Conservation (phyloP, 2,113 vertebrate genomes). For the Spilogale gracilis region DNA sequence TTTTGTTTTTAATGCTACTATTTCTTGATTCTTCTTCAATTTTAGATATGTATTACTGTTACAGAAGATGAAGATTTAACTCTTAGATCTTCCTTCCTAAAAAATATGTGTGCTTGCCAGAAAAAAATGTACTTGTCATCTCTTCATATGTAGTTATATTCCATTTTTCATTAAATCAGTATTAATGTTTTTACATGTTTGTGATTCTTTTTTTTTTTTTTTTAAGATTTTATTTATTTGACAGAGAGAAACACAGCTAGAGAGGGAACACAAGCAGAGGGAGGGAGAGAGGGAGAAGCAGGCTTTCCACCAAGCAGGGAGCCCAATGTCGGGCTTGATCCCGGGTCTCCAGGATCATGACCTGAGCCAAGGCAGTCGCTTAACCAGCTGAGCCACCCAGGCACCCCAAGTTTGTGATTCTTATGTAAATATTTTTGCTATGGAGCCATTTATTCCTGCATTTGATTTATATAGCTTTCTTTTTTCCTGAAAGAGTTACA, state of each 20-base stretch:
- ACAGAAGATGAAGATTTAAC: background rate
- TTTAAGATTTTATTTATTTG: too few relatives aligned
- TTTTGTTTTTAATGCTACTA: background rate
- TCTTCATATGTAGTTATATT: background rate
- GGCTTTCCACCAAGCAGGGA: too few relatives aligned
- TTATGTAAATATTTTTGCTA: background rate
- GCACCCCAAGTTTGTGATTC: background rate
- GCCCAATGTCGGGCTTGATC: too few relatives aligned
- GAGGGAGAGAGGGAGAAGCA: too few relatives aligned
- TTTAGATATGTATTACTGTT: background rate
- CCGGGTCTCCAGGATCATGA: too few relatives aligned
- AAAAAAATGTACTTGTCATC: background rate
- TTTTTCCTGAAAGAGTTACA: background rate
- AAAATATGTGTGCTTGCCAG: background rate
- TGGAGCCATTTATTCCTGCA: background rate
- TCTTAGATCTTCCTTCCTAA: background rate
- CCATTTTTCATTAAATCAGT: background rate
- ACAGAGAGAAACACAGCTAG: too few relatives aligned
- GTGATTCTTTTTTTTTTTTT: background rate
- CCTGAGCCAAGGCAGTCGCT: too few relatives aligned
- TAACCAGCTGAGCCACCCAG: too few relatives aligned
- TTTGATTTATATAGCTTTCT: background rate
- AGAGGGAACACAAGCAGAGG: too few relatives aligned
- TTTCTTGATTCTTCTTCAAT: background rate
- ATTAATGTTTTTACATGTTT: background rate